Conservation (phyloP, 2,888 invertebrate genomes). For the Halictus quadricinctus region DNA sequence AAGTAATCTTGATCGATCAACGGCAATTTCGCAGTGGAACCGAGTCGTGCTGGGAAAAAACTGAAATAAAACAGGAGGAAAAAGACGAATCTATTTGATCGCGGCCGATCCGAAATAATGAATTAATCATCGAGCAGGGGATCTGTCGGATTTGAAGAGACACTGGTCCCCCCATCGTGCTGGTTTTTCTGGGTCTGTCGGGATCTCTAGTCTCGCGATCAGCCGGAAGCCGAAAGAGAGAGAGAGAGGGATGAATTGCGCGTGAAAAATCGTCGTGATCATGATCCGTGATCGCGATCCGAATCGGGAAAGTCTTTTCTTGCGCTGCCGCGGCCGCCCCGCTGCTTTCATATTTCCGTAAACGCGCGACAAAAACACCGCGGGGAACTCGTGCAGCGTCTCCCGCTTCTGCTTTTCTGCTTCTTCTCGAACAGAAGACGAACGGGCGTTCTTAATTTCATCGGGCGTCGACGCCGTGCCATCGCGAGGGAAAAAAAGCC, state of each 20-base stretch:
- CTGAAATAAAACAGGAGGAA: background rate
- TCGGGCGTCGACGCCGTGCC: constrained; percentile 68
- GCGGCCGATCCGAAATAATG: background rate
- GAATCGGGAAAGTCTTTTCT: background rate
- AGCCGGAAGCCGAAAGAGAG: background rate
- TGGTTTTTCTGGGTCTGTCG: background rate
- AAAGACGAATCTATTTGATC: background rate
- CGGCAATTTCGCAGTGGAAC: background rate
- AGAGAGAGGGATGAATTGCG: background rate
- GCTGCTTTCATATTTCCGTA: constrained; percentile 49
- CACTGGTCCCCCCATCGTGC: background rate
- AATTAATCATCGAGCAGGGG: background rate
- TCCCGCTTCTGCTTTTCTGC: background rate
- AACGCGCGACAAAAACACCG: constrained; percentile 46
- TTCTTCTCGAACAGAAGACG: constrained; percentile 69
- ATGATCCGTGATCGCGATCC: constrained; percentile 4
- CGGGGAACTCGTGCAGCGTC: background rate
- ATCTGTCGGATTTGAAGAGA: background rate
- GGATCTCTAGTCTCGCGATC: background rate
- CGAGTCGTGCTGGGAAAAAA: background rate
- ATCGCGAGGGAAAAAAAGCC: constrained; percentile 38
- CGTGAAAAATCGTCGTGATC: background rate
- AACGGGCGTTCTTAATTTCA: constrained; percentile 76
- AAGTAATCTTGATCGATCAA: background rate
- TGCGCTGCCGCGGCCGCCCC: background rate